Evolutionary conservation across 2,113 vertebrate species (phyloP), one percentile per base, ranked within the genome.

Genomic region (Neotoma lepida): DNA sequence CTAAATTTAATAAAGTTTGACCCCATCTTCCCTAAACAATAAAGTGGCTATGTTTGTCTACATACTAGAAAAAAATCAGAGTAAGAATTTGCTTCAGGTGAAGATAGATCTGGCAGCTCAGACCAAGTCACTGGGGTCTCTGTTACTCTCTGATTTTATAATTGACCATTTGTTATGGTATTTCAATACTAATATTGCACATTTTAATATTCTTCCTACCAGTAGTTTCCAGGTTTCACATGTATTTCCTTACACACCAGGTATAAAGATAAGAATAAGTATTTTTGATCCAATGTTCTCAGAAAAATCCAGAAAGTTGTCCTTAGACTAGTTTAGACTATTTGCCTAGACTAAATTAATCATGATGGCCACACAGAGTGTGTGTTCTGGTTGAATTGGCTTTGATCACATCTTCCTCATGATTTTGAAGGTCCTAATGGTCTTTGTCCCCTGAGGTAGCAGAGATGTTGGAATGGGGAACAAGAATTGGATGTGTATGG

Each of bases 1-100:
- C 74, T 84, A n/a, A 95, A 93, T 91, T 68, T 80, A 49, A 28
- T 51, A 58, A 85, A 61, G 20, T 86, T 81, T 86, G 17, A 91
- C 18, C 51, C 15, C 63, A 39, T 76, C 33, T 74, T 41, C 54
- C 18, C 35, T 88, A 92, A 73, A 56, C 39, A 74, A 26, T 63
- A 28, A 93, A 14, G 33, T 7, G 2, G 41, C 18, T 61, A 89
- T 44, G 77, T 63, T 66, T 28, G 9, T 61, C 88, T 8, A 78
- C 61, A 17, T 41, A 35, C 63, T 88, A 13, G 41, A 35, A 66
- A 76, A 80, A 93, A 73, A 64, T 33, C 28, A 28, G 28, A 39
- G 18, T 88, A 61, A 88, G 41, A 30, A 20, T 22, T 80, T 89
- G 28, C 30, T 85, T 96, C 88, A n/a, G 71, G 22, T 74, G 20